Evolutionary conservation across 2,797 vertebrate species (phyloP), one percentile per base, ranked within the genome.

Genomic region (Enteromius thamalakanensis): DNA sequence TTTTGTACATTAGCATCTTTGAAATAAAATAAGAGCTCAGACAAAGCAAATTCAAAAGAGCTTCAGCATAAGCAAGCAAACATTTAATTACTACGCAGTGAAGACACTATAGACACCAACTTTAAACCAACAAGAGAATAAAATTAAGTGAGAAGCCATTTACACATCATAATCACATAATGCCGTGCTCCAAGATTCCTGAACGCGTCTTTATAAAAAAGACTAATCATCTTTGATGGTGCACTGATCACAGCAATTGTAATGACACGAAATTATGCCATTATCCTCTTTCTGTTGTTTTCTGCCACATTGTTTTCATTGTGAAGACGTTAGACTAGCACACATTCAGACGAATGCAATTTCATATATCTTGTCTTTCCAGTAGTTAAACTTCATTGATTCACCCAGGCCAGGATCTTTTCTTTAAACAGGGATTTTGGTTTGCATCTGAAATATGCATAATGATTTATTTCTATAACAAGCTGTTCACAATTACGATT

Each of bases 131-230:
- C 60, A 67, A 67, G 45, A 79, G 45, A 79, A 51, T 51, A 23
- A 32, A 79, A 79, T 79, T 14, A 79, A 60, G 34, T 6, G 34
- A 70, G 67, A 80, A 69, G 9, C 34, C 40, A 53, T 79, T 79
- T 42, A 42, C 34, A 55, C n/a, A 55, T 53, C n/a, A 79, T 69
- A 69, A 68, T 55, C 12, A 53, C 45, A 51, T 53, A 53, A 79
- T 2, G n/a, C n/a, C 49, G 40, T 1, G 3, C 26, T 67, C 75
- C 37, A 62, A 55, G 29, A 79, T 69, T 40, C 32, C 64, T 53
- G 11, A 51, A 67, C 3, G 62, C 42, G 17, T 79, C 62, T 51
- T 79, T 79, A 69, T 76, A 69, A 79, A 6, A 10, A 65, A 65
- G 42, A 5, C 45, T 79, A 51, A 79, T 79, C 60, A 78, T 78